Base-by-base conservation (phyloP, 2,888 invertebrate species). In the Siphonodentalium dalli region DNA sequence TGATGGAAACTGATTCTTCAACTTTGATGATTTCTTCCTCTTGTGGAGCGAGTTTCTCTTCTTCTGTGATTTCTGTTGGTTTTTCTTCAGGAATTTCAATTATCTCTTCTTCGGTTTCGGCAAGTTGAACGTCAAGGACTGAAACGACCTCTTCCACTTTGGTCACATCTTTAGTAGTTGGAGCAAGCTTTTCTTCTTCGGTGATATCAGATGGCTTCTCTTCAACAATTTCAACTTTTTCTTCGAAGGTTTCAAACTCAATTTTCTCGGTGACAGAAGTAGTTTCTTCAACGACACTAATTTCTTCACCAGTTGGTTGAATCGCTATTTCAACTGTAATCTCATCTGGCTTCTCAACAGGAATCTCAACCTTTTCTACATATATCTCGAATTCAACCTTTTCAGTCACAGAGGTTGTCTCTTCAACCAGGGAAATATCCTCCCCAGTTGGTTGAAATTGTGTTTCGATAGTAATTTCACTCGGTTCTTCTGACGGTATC, bases 61-160 rank as follows among this genome's bases (percentile, higher is more conserved):
- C 44, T 24, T 40, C 33, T 27, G 20, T 20, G n/a, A 21, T 13
- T 42, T 38, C 21, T 23, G 28, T 26, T 28, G n/a, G 26, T 11
- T 18, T 24, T 51, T 61, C 54, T 45, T 61, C 60, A 37, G 50
- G 23, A 28, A 52, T 37, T 49, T 58, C 54, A 35, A 26, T 15
- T 47, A 41, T 31, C 24, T 39, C 44, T 33, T 40, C 45, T 26
- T 55, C 45, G 41, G 48, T 37, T 20, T 41, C 21, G 15, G 31
- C 35, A 15, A 42, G 43, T 27, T 61, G 58, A 38, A 35, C n/a
- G 31, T 50, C 33, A 28, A 9, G 13, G 15, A n/a, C 27, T 34
- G 15, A 23, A 29, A n/a, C 34, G 1, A 37, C 26, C 28, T 23
- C 33, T 7, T 11, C 20, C 9, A 18, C 34, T 21, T 42, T 35